These are phyloP conservation scores for Neotragus pygmaeus DNA, from an alignment of 2,113 vertebrate species.

Conservation along the genomic window DNA sequence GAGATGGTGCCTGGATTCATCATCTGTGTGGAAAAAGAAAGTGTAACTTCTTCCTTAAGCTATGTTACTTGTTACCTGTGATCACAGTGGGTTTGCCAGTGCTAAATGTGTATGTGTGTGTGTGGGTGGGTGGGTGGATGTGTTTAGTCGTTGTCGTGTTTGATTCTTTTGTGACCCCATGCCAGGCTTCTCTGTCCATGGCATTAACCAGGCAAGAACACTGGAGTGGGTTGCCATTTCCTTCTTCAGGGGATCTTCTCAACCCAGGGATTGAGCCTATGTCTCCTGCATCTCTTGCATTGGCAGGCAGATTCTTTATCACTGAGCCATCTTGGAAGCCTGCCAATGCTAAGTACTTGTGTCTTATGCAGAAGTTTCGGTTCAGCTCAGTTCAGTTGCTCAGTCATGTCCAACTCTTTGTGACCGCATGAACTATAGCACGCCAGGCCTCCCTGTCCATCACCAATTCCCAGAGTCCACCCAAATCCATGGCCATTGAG, in stretches of 20 bases:
- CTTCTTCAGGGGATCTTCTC: background rate
- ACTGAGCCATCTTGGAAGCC: background rate
- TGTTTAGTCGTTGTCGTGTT: background rate
- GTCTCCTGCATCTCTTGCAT: background rate
- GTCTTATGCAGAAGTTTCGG: background rate
- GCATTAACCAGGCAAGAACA: background rate
- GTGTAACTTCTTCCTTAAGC: background rate
- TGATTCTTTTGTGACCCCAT: background rate
- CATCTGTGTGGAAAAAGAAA: background rate
- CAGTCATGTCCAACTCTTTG: fast-evolving
- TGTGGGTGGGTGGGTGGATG: background rate
- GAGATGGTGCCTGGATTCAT: background rate
- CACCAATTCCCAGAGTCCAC: too few relatives aligned
- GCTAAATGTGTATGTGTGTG: background rate
- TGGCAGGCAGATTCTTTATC: background rate
- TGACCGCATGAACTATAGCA: fast-evolving
- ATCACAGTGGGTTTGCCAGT: background rate
- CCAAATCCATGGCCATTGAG: too few relatives aligned
- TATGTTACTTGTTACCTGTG: fast-evolving
- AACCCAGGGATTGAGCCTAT: background rate
- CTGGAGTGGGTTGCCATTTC: background rate
- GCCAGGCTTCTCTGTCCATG: background rate
- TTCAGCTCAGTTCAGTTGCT: too few relatives aligned
- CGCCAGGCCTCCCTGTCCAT: too few relatives aligned
- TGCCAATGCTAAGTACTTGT: background rate